phyloP scores from a whole-genome alignment of 2,888 invertebrate species.

The Leptura quadrifasciata region DNA sequence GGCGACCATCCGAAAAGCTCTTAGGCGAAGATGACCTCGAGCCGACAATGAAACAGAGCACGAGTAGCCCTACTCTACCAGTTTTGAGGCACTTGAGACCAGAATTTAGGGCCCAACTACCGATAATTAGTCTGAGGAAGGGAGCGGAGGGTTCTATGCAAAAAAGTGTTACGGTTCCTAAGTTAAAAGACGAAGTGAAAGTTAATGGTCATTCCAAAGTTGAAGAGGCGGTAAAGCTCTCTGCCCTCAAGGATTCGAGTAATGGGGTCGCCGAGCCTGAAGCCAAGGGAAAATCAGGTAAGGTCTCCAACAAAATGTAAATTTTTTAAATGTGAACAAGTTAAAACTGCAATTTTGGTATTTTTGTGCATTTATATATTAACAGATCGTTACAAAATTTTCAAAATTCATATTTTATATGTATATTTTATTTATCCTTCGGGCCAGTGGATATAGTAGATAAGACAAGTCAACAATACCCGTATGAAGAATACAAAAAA shows the following conservation, averaged over 20 bases:
- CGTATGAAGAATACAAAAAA: too few relatives aligned
- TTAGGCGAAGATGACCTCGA: conserved; percentile 66
- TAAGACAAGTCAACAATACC: too few relatives aligned
- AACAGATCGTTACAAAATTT: too few relatives aligned
- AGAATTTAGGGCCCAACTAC: conserved; percentile 90
- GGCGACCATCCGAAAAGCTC: conserved; percentile 63
- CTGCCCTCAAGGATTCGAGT: conserved; percentile 45
- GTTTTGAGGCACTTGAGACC: conserved; percentile 89
- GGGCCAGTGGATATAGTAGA: too few relatives aligned
- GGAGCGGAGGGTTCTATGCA: conserved; percentile 63
- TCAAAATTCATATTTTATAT: too few relatives aligned
- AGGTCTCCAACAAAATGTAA: too few relatives aligned
- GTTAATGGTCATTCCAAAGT: conserved; percentile 66
- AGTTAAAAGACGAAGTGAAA: conserved; percentile 66
- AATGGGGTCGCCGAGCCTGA: conserved; percentile 43
- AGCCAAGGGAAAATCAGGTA: conserved; percentile 51
- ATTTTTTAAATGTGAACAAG: too few relatives aligned
- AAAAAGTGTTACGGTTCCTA: conserved; percentile 71
- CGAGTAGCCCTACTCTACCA: conserved; percentile 78
- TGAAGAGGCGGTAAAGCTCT: conserved; percentile 57
- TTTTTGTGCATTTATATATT: too few relatives aligned
- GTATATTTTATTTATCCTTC: too few relatives aligned
- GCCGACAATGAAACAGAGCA: conserved; percentile 69
- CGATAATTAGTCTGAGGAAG: conserved; percentile 80
- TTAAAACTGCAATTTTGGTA: too few relatives aligned